Evolutionary conservation across 2,888 invertebrate species (phyloP), one percentile per base, ranked within the genome.

Genomic region (Lasioglossum villosulum): DNA sequence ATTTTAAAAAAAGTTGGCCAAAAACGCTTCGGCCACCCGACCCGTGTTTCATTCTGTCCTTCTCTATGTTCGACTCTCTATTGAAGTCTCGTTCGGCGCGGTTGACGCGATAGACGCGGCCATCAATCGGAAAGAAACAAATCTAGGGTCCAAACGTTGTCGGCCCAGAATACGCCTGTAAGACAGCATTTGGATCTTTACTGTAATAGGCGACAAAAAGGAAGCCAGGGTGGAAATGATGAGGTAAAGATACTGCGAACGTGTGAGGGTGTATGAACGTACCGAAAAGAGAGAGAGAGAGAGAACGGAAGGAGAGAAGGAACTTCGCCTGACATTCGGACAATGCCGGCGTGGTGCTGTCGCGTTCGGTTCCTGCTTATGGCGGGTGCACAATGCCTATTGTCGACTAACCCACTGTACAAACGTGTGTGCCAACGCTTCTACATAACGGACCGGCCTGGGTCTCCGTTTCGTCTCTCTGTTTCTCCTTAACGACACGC

Each of bases 301-400:
- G 81, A 80, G 78, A 52, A 59, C 81, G 86, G 72, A 84, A 81
- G 87, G 79, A 79, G 83, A 75, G 87, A 86, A 77, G 82, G 88
- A 88, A 84, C 84, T 86, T 87, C 80, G 86, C 79, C 92, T 94
- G 94, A 94, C 94, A 94, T 93, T 94, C 93, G 94, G 94, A 95
- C 94, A 94, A 95, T 94, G 91, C 93, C 89, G 92, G 91, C 90
- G 92, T 92, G 91, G 89, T 90, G 93, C 92, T 93, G 94, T 93
- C 94, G 93, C 92, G 92, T 94, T 94, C 92, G 93, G 93, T 92
- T 93, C 92, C 95, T 95, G 95, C 93, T 94, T 94, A 94, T 95
- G 95, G 95, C 95, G 94, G 92, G 92, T 92, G 91, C 93, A 95
- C 95, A 95, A 95, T 95, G 93, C 94, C 94, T 94, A 94, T 92